Base-by-base conservation (phyloP, 2,113 vertebrate species). In the Thalassarche chlororhynchos region DNA sequence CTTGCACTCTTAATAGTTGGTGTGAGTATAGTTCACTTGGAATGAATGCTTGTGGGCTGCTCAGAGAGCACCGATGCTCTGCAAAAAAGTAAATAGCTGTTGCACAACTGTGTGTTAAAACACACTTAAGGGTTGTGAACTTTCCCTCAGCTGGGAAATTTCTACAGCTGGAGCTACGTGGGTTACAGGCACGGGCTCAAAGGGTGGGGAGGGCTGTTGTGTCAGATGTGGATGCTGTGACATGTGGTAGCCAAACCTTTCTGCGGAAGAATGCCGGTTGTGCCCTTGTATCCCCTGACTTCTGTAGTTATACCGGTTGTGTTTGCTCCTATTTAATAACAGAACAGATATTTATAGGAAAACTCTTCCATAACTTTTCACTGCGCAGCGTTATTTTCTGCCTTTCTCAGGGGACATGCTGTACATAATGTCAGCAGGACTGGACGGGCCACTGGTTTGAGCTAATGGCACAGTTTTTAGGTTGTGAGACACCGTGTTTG, bases 131-230 rank as follows among this genome's bases (percentile, higher is more conserved):
- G 40, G 17, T 17, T 32, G 23, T 36, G 74, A 47, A 12, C 92
- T 61, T 75, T 64, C 55, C 34, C 13, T 66, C 74, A 14, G 17
- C 31, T 71, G 79, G 68, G 77, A 62, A 65, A 15, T 58, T 6
- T 5, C 24, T 18, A 0, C 2, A 18, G 46, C 10, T 66, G 81
- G 54, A 93, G 40, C 10, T 55, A 3, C 0, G 3, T 0, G 13
- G 40, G n/a, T 64, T 31, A 4, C 18, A 29, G 60, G n/a, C 36
- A 7, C 1, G 4, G n/a, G 34, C 69, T 82, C 7, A 8, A 18
- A 40, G 60, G 15, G 3, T 23, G 40, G 10, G 34, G 38, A 46
- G 38, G 47, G 64, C 29, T 71, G 36, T 21, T 25, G 17, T 66
- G 58, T 55, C 58, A 17, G 19, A 7, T 32, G 65, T 23, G 47